Evolutionary conservation across 2,797 vertebrate genomes (phyloP).

Genomic region (Microchirus variegatus): DNA sequence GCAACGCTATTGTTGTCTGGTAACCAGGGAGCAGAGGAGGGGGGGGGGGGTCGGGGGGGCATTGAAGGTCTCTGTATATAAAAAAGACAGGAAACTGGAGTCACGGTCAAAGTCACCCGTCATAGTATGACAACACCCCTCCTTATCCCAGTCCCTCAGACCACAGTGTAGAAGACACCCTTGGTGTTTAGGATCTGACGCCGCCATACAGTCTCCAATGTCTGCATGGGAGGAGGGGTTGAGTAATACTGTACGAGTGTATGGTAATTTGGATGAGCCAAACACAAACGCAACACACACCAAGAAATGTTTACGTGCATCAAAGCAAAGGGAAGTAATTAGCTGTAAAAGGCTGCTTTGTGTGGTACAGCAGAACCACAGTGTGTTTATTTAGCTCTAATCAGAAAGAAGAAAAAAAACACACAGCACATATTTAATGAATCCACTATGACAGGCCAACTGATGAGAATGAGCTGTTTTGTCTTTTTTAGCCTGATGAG

Average conservation of each 20-base stretch:
- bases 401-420: not conserved
- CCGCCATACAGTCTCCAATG: slow-evolving; percentile 60
- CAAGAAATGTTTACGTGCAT: slow-evolving; percentile 13
- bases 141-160: slow-evolving; percentile 40
- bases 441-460: not conserved
- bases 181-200: slow-evolving; percentile 62
- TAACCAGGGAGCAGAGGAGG: slow-evolving; percentile 36
- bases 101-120: slow-evolving; percentile 72
- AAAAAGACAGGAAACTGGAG: slow-evolving; percentile 73
- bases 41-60: slow-evolving; percentile 29
- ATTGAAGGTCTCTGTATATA: slow-evolving; percentile 44
- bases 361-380: slow-evolving; percentile 7
- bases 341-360: slow-evolving; percentile 31
- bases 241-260: slow-evolving; percentile 21
- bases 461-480: no score
- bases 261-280: slow-evolving; percentile 24
- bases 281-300: slow-evolving; percentile 32
- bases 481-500: no score
- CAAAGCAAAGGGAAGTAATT: slow-evolving; percentile 43
- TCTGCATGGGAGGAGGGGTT: slow-evolving; percentile 33
- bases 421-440: not conserved
- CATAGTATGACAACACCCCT: slow-evolving; percentile 49
- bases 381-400: slow-evolving; percentile 21
- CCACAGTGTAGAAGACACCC: slow-evolving; percentile 50
- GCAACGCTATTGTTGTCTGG: slow-evolving; percentile 65